phyloP scores from a whole-genome alignment of 2,113 vertebrate genomes.

The Anthoscopus minutus region DNA sequence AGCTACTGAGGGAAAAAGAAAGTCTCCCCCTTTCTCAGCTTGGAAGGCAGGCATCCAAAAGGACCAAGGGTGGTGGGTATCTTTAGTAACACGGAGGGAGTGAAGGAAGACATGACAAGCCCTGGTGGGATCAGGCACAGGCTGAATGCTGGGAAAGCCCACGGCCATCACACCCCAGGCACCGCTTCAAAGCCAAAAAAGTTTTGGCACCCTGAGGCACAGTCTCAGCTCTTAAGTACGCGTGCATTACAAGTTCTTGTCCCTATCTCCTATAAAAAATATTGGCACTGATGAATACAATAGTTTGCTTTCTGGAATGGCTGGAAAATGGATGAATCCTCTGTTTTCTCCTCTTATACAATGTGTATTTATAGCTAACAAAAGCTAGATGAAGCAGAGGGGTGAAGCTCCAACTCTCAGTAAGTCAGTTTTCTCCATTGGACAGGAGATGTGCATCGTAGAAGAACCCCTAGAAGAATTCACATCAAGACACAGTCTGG shows the following conservation, averaged over 20 bases:
- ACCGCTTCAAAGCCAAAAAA: neutral
- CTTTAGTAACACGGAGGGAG: neutral
- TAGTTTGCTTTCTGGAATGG: neutral
- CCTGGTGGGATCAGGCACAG: neutral
- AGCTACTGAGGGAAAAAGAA: neutral
- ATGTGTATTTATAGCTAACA: neutral
- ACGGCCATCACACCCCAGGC: neutral
- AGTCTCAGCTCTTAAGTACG: neutral
- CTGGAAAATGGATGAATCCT: neutral
- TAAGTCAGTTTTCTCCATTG: slow-evolving; percentile 26
- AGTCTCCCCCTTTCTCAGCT: neutral
- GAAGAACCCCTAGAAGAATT: slow-evolving; percentile 81
- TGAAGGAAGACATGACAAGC: neutral
- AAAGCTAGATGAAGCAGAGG: neutral
- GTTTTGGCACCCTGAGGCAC: neutral
- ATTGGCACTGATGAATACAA: slow-evolving; percentile 9
- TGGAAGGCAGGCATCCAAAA: neutral
- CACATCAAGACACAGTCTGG: slow-evolving; percentile 81
- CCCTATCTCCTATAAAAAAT: slow-evolving; percentile 7
- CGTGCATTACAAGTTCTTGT: neutral
- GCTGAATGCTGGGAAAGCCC: neutral
- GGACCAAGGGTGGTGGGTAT: neutral
- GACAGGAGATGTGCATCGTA: slow-evolving; percentile 78
- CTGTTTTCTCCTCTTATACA: neutral
- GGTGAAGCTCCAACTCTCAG: neutral